Base-by-base conservation (phyloP, 2,113 vertebrate genomes). In the Electrona antarctica region DNA sequence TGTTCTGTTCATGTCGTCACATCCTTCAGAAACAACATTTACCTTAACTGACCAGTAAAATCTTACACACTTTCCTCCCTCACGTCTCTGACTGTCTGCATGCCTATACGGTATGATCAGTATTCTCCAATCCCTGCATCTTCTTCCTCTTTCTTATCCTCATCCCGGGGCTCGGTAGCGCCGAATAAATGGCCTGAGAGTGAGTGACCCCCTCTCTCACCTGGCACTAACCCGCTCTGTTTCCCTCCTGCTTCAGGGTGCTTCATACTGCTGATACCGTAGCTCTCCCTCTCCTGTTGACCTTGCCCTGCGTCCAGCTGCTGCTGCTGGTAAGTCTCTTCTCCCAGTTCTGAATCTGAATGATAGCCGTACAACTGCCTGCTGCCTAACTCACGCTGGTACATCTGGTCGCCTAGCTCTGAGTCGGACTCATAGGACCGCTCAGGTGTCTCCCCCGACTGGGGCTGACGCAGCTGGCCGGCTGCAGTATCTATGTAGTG, bases 271-370 rank as follows among this genome's bases (percentile, higher is more conserved):
- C 65, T 51, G 47, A 46, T 1, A 61, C 61, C 9, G 47, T 67
- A 69, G 3, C 8, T 64, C 6, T 55, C 59, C 3, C 8, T 4
- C 10, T 73, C 33, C 64, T 60, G 54, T 28, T 67, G 61, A 5
- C 46, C 66, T 67, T 75, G 60, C 63, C 82, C 67, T 51, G 64
- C 77, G 7, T 78, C 65, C 68, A 0, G 6, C 33, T 74, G 69
- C 12, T 48, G 65, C 12, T 48, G 28, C 2, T 60, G 65, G 29
- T 50, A 45, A 13, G 11, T 21, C 45, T 55, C 4, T 50, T 80
- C 73, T 52, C 83, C 79, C 7, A 29, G 14, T 6, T 85, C 81
- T 67, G 69, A 86, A 50, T 78, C 65, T 62, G 69, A 51, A 2
- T 64, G 72, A 57, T 56, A 14, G 7, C 8, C 46, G n/a, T 52